Percentiles rank a stretch among this genome's conserved stretches.
Evolutionary conservation across 2,113 vertebrate genomes (phyloP).

Genomic region (Pantherophis guttatus): DNA sequence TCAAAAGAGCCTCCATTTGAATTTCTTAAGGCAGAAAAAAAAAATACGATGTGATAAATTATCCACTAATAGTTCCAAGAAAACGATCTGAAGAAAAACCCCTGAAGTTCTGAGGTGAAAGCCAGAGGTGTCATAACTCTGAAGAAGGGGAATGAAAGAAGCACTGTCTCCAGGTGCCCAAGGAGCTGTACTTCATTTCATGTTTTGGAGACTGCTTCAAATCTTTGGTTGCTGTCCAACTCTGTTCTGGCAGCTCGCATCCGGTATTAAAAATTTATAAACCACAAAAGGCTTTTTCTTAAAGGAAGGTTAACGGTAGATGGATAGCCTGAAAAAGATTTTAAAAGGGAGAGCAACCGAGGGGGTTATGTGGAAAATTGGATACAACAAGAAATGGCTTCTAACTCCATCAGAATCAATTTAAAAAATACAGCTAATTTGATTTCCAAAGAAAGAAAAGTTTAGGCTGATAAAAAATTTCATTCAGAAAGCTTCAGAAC

Average conservation of each 20-base stretch:
- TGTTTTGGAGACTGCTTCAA: conserved; percentile 66
- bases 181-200: conserved; percentile 67
- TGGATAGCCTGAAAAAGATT: conserved; percentile 62
- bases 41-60: conserved; percentile 73
- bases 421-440: conserved; percentile 70
- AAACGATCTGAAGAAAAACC: conserved; percentile 75
- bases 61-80: conserved; percentile 76
- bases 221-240: conserved; percentile 71
- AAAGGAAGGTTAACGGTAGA: conserved; percentile 75
- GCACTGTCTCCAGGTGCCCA: conserved; percentile 74
- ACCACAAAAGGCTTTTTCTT: conserved; percentile 74
- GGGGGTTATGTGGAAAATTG: conserved; percentile 73
- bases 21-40: conserved; percentile 65
- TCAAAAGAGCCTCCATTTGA: conserved; percentile 31
- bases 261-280: conserved; percentile 79
- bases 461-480: conserved; percentile 50
- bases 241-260: conserved; percentile 72
- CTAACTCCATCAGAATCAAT: conserved; percentile 57
- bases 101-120: conserved; percentile 69
- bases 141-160: conserved; percentile 71
- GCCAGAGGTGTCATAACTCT: conserved; percentile 72
- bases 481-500: conserved; percentile 48
- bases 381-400: conserved; percentile 68
- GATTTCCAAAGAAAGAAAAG: conserved; percentile 64
- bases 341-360: conserved; percentile 71